Percentiles rank a stretch among this genome's conserved stretches.
These are phyloP conservation scores for Busseola fusca DNA, from an alignment of 2,888 invertebrate species.

Conservation along the genomic window DNA sequence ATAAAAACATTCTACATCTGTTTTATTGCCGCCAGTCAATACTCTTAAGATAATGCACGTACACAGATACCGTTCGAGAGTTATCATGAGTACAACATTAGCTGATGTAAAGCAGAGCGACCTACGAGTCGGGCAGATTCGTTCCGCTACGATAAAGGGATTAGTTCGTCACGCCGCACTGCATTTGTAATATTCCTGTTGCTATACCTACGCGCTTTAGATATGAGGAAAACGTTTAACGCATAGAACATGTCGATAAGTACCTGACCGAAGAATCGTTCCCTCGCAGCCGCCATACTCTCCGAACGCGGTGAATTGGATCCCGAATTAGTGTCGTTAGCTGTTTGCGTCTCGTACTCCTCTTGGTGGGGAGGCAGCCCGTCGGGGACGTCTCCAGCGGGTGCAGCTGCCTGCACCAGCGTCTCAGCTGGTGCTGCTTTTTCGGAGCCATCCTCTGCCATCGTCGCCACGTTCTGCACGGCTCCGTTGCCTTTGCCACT, in stretches of 20 bases:
- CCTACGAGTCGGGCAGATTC: constrained; percentile 73
- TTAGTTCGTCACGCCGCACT: constrained; percentile 76
- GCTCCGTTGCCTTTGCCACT: constrained; percentile 78
- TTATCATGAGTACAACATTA: constrained; percentile 73
- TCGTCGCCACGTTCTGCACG: constrained; percentile 76
- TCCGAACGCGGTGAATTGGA: constrained; percentile 75
- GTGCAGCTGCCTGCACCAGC: constrained; percentile 71
- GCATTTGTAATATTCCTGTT: constrained; percentile 70
- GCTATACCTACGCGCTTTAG: constrained; percentile 63
- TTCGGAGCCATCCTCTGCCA: constrained; percentile 82
- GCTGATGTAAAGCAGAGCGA: constrained; percentile 82
- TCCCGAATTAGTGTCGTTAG: constrained; percentile 65
- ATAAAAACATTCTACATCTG: constrained; percentile 71
- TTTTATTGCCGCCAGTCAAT: constrained; percentile 68
- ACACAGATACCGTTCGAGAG: constrained; percentile 74
- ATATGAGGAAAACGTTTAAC: constrained; percentile 47
- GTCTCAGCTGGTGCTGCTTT: constrained; percentile 76
- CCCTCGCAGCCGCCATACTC: constrained; percentile 83
- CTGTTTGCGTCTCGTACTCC: constrained; percentile 48
- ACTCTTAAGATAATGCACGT: constrained; percentile 68
- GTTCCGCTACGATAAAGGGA: constrained; percentile 84
- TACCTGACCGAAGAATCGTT: constrained; percentile 87
- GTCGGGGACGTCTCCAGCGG: constrained; percentile 63
- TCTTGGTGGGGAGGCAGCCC: constrained; percentile 59
- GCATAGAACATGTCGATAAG: constrained; percentile 42